A percentile compares a stretch with the other conserved stretches of the same genome.
phyloP scores from a whole-genome alignment of 2,113 vertebrate species.

The Oryctolagus cuniculus region DNA sequence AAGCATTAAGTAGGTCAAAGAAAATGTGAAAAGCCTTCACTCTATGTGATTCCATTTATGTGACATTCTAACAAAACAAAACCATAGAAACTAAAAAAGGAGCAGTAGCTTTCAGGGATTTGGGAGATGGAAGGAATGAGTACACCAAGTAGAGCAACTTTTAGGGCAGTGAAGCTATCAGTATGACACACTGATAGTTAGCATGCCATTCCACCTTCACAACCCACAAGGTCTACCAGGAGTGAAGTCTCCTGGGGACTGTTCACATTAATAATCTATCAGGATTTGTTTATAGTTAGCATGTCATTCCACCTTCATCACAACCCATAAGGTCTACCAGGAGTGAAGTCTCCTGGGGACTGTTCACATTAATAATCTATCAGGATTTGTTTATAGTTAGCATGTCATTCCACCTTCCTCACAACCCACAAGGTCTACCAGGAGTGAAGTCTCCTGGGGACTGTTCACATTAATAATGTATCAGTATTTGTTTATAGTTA shows the following conservation, averaged over 20 bases:
- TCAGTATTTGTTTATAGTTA: not conserved
- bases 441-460: conserved; percentile 12
- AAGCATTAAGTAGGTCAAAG: not conserved
- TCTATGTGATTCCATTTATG: not conserved
- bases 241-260: conserved; percentile 13
- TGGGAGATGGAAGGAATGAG: not conserved
- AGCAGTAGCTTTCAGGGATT: not conserved
- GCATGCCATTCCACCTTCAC: not conserved
- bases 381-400: not conserved
- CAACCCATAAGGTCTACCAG: not conserved
- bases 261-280: not conserved
- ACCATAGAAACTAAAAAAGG: not conserved
- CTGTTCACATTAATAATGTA: not conserved
- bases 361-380: not conserved
- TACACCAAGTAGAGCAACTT: not conserved
- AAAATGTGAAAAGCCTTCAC: not conserved
- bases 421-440: not conserved
- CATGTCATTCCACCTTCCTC: not conserved
- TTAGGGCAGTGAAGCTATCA: conserved; percentile 5
- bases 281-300: not conserved
- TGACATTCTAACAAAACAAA: not conserved
- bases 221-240: not conserved
- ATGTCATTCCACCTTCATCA: not conserved
- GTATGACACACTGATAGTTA: not conserved
- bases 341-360: not conserved